These are phyloP conservation scores for Coccyzus lansbergi DNA, from an alignment of 2,797 vertebrate species.

Conservation along the genomic window DNA sequence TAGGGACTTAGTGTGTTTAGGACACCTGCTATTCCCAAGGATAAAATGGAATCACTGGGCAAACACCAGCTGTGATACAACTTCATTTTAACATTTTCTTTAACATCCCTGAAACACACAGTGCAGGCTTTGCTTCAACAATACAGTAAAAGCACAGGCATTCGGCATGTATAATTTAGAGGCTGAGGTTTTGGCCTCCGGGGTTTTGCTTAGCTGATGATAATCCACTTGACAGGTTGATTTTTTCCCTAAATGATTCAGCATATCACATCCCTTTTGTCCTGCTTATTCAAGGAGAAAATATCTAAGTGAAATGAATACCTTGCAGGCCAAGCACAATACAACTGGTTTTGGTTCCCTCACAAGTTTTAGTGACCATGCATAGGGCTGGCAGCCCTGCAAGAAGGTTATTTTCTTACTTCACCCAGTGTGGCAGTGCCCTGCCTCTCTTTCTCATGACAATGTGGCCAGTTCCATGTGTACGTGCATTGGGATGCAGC, in stretches of 20 bases:
- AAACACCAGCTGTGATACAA: not conserved
- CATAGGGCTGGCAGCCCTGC: accelerated
- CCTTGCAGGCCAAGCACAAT: not conserved
- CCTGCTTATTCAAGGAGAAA: constrained; percentile 48
- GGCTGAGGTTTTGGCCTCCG: constrained; percentile 19
- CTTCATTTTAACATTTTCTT: not conserved
- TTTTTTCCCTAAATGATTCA: constrained; percentile 51
- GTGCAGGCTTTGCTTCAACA: not conserved
- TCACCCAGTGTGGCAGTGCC: not conserved
- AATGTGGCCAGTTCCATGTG: accelerated
- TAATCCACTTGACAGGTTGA: constrained; percentile 35
- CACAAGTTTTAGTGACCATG: not conserved
- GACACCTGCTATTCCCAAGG: constrained; percentile 28
- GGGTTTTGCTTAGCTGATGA: constrained; percentile 39
- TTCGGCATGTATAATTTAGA: constrained; percentile 49
- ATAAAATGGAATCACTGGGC: not conserved
- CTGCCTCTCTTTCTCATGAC: not conserved
- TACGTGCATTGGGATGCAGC: accelerated
- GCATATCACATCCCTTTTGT: constrained; percentile 34
- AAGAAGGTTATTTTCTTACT: not conserved
- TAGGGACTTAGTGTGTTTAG: not conserved
- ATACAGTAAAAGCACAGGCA: not conserved
- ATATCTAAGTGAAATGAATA: not conserved
- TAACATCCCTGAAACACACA: not conserved
- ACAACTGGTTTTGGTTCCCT: not conserved